Percentiles rank a stretch among this genome's conserved stretches.
phyloP scores from a whole-genome alignment of 2,888 invertebrate species.

The Scaptomyza cyrtandrae region DNA sequence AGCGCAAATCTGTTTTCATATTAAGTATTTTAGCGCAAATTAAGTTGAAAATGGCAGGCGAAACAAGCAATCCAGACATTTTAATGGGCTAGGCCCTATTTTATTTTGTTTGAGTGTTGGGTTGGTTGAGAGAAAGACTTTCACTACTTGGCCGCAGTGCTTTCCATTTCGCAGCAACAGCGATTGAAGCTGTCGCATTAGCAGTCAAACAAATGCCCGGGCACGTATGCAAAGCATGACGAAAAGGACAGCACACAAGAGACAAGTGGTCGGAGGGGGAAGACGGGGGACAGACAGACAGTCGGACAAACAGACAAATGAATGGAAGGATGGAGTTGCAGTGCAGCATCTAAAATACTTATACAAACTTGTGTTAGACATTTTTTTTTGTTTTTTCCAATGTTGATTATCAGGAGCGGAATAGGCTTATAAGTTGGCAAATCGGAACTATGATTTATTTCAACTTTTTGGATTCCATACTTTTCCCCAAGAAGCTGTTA shows the following conservation, averaged over 20 bases:
- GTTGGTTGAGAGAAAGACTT: slow-evolving; percentile 24
- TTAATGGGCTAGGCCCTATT: slow-evolving; percentile 32
- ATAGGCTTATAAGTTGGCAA: neutral
- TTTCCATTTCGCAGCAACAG: slow-evolving; percentile 63
- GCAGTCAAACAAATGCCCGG: slow-evolving; percentile 68
- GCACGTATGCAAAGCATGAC: slow-evolving; percentile 71
- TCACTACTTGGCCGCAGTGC: slow-evolving; percentile 40
- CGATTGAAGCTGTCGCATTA: slow-evolving; percentile 56
- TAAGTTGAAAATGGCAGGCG: slow-evolving; percentile 66
- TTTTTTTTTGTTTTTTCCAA: neutral
- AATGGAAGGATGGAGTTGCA: neutral
- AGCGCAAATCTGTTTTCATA: slow-evolving; percentile 77
- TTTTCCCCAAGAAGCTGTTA: too few relatives aligned
- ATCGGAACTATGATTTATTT: too few relatives aligned
- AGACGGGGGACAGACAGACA: slow-evolving; percentile 4
- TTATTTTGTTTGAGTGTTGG: neutral
- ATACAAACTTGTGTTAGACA: neutral
- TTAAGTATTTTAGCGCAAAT: slow-evolving; percentile 77
- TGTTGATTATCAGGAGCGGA: slow-evolving; percentile 10
- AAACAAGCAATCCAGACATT: slow-evolving; percentile 55
- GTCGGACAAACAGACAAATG: neutral
- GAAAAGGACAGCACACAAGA: slow-evolving; percentile 15
- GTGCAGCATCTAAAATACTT: slow-evolving; percentile 10
- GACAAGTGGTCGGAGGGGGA: neutral
- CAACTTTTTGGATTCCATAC: too few relatives aligned